A percentile compares a stretch with the other conserved stretches of the same genome.
phyloP scores from a whole-genome alignment of 2,888 invertebrate species.

The Tethea ocularis region DNA sequence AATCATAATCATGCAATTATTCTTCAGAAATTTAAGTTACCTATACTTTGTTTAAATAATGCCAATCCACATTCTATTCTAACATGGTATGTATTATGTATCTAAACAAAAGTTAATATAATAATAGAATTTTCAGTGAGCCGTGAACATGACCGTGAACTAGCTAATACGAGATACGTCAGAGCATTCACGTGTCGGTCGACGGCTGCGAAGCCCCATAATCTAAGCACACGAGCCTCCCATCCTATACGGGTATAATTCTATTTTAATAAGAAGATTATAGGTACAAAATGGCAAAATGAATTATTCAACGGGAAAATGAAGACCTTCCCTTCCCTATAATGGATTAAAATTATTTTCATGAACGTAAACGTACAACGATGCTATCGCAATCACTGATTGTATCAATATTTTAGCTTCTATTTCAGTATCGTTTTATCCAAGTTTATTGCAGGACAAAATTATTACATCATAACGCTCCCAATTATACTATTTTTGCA shows the following conservation, averaged over 20 bases:
- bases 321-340: constrained; percentile 29
- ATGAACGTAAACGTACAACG: constrained; percentile 22
- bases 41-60: not conserved
- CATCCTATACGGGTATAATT: constrained; percentile 34
- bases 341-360: constrained; percentile 27
- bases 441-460: not conserved
- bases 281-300: constrained; percentile 36
- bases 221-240: constrained; percentile 28
- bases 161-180: constrained; percentile 45
- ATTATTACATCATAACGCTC: not conserved
- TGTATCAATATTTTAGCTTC: constrained; percentile 13
- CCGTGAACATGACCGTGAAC: constrained; percentile 74
- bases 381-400: constrained; percentile 13
- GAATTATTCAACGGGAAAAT: constrained; percentile 34
- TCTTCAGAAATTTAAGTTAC: not conserved
- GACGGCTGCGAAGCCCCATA: constrained; percentile 64
- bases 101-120: not conserved
- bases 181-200: constrained; percentile 51
- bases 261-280: constrained; percentile 56
- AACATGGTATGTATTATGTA: not conserved
- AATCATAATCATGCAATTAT: not conserved
- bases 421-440: not conserved
- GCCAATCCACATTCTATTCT: not conserved
- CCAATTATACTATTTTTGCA: not conserved
- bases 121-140: constrained; percentile 36